Percentiles rank a stretch among this genome's conserved stretches.
Evolutionary conservation across 2,113 vertebrate species (phyloP).

Genomic region (Mastomys coucha): DNA sequence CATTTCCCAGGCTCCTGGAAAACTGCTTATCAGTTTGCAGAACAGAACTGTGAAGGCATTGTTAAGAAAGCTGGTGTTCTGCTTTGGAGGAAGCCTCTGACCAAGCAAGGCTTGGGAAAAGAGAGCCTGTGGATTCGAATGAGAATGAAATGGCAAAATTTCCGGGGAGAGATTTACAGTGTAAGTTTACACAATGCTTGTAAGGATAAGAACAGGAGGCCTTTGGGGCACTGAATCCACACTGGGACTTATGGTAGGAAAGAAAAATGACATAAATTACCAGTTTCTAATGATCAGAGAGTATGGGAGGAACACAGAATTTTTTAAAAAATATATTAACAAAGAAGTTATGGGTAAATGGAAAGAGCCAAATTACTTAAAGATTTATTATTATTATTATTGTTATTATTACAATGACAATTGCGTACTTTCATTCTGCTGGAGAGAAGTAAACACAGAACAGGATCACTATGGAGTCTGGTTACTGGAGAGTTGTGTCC

Average conservation of each 20-base stretch:
- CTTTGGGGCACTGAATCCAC: neutral
- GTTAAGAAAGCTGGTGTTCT: neutral
- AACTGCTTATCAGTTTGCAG: slow-evolving; percentile 27
- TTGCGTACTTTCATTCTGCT: neutral
- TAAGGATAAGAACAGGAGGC: neutral
- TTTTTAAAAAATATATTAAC: neutral
- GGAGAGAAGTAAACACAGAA: neutral
- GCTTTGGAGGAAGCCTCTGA: neutral
- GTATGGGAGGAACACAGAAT: neutral
- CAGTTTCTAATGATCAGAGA: slow-evolving; percentile 38
- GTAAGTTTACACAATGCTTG: neutral
- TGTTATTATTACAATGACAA: neutral
- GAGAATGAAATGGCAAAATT: neutral
- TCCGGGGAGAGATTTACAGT: neutral
- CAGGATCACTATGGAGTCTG: neutral
- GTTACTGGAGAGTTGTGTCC: neutral
- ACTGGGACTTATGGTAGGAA: slow-evolving; percentile 9
- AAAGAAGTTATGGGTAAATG: neutral
- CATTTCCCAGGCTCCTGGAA: slow-evolving; percentile 27
- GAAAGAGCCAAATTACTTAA: neutral
- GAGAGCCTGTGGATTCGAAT: neutral
- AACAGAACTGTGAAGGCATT: neutral
- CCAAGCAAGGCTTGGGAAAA: neutral
- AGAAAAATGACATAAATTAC: slow-evolving; percentile 25
- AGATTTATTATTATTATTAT: neutral